Conservation (phyloP, 2,888 invertebrate species). For the Calameuta filiformis region DNA sequence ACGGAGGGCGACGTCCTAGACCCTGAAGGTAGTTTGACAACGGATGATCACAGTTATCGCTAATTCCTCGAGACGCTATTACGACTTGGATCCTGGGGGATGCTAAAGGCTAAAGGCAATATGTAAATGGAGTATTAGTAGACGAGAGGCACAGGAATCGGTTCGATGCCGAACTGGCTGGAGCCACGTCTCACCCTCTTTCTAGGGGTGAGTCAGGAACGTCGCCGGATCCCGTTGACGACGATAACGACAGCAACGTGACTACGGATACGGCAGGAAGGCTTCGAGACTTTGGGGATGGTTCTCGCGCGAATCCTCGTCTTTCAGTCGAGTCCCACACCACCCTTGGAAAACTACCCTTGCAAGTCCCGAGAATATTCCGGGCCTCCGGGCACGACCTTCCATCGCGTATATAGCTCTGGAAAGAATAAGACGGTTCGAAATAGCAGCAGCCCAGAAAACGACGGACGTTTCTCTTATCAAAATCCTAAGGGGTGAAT, state of each 20-base stretch:
- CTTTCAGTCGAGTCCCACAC: background rate
- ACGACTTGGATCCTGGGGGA: slow-evolving; percentile 8
- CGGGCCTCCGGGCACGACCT: background rate
- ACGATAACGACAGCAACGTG: slow-evolving; percentile 56
- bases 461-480: background rate
- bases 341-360: background rate
- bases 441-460: background rate
- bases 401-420: background rate
- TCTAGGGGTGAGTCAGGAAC: background rate
- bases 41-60: slow-evolving; percentile 47
- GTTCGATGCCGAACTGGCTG: background rate
- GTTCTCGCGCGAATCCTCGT: background rate
- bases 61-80: slow-evolving; percentile 47
- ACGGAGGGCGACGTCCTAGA: background rate
- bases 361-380: background rate
- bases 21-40: slow-evolving; percentile 34
- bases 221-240: slow-evolving; percentile 43
- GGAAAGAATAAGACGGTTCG: background rate
- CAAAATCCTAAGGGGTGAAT: background rate
- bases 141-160: background rate
- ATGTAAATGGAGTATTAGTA: slow-evolving; percentile 36
- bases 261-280: slow-evolving; percentile 27
- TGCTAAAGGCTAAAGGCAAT: slow-evolving; percentile 31
- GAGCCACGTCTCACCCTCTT: background rate
- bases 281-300: background rate